phyloP scores from a whole-genome alignment of 2,113 vertebrate genomes.

The Lethenteron reissneri region DNA sequence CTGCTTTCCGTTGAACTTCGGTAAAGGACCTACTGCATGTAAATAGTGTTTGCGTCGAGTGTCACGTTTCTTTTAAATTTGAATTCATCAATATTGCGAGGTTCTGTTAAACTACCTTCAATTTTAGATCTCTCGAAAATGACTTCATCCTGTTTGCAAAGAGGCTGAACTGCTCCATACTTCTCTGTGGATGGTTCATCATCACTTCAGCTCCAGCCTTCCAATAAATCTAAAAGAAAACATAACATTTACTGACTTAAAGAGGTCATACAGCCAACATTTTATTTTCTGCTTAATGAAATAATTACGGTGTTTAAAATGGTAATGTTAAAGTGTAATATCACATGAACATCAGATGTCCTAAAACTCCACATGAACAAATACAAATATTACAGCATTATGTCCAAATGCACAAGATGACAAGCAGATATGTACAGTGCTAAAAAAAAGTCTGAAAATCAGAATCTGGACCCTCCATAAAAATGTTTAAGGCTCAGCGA shows the following conservation, averaged over 20 bases:
- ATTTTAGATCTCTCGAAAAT: constrained; percentile 36
- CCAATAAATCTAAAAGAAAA: constrained; percentile 37
- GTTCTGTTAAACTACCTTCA: constrained; percentile 28
- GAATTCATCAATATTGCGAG: constrained; percentile 6
- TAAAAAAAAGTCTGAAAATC: no score
- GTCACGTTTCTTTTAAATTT: background rate
- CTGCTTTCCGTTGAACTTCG: no score
- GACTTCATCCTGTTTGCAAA: constrained; percentile 63
- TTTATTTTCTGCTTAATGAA: no score
- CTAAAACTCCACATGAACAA: background rate
- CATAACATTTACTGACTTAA: no score
- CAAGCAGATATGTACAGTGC: no score
- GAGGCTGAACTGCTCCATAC: constrained; percentile 30
- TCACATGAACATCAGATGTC: no score
- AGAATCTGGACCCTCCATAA: background rate
- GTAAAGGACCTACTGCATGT: no score
- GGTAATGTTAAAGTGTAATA: no score
- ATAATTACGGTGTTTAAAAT: no score
- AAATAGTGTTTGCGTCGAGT: no score
- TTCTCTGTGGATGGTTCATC: constrained; percentile 38
- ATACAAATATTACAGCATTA: background rate
- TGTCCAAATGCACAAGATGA: background rate
- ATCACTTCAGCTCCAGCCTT: constrained; percentile 53
- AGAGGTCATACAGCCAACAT: no score
- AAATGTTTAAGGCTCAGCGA: background rate